A percentile compares a stretch with the other conserved stretches of the same genome.
phyloP scores from a whole-genome alignment of 2,888 invertebrate species.

The Exocentrus adspersus region DNA sequence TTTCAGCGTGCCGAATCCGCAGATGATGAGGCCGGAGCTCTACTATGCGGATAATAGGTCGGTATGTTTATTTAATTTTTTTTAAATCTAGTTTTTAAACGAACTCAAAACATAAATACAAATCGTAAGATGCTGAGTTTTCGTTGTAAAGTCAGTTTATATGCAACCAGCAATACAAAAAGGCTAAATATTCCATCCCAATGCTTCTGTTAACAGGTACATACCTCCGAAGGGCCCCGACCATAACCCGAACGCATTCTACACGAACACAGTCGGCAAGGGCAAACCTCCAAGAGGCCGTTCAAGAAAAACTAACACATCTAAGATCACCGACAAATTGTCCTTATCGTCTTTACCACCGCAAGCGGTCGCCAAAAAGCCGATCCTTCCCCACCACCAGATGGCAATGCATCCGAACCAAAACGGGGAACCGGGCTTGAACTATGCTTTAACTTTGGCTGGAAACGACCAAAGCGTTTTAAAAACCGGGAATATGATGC shows the following conservation, averaged over 20 bases:
- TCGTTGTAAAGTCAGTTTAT: no score
- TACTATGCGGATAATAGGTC: conserved; percentile 9
- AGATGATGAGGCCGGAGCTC: not conserved
- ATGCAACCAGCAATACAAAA: no score
- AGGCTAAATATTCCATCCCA: no score
- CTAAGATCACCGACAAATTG: no score
- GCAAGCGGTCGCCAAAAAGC: not conserved
- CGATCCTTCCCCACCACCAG: no score
- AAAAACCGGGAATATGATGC: not conserved
- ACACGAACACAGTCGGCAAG: not conserved
- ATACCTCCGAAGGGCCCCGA: not conserved
- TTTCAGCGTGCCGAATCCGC: not conserved
- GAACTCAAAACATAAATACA: no score
- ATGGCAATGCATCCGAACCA: no score
- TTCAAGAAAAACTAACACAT: not conserved
- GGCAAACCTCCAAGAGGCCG: not conserved
- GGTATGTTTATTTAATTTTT: not conserved
- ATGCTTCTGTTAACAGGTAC: not conserved
- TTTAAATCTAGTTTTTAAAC: no score
- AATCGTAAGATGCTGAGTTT: no score
- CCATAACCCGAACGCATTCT: not conserved
- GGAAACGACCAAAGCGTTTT: not conserved
- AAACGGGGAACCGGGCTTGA: no score
- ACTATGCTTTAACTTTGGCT: no score
- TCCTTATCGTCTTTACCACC: not conserved